Evolutionary conservation across 2,888 invertebrate species (phyloP).

Genomic region (Dastarcus helophoroides): DNA sequence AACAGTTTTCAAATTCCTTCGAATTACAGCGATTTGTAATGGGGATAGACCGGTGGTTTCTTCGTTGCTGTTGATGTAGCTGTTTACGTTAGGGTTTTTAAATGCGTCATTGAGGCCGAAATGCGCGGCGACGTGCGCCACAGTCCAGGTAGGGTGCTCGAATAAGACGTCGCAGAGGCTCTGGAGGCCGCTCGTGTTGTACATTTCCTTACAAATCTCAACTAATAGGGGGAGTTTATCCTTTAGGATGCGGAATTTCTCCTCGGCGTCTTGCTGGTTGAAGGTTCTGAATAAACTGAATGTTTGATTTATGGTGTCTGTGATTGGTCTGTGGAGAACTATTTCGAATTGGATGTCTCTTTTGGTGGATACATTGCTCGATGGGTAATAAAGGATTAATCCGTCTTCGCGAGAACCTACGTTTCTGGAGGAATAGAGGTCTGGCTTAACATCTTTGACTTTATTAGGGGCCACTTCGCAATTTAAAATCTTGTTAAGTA

Average conservation of each 20-base stretch:
- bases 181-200: conserved; percentile 59
- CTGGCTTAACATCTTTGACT: conserved; percentile 64
- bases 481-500: no score
- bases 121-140: conserved; percentile 74
- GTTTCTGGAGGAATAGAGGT: conserved; percentile 57
- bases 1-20: conserved; percentile 56
- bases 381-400: conserved; percentile 64
- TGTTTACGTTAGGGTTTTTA: conserved; percentile 51
- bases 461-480: conserved; percentile 55
- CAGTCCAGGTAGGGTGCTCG: conserved; percentile 72
- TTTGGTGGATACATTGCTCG: conserved; percentile 36
- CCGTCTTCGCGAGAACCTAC: conserved; percentile 68
- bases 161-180: conserved; percentile 63
- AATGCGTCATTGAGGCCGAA: conserved; percentile 66
- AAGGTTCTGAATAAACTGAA: no score
- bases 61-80: conserved; percentile 61
- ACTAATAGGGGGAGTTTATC: conserved; percentile 65
- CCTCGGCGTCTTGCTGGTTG: conserved; percentile 52
- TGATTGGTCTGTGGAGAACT: conserved; percentile 61
- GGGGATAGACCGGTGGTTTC: conserved; percentile 64
- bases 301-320: conserved; percentile 59
- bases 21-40: conserved; percentile 73
- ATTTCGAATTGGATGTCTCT: conserved; percentile 56
- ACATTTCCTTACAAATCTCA: conserved; percentile 57
- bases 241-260: conserved; percentile 57